Conservation (phyloP, 2,888 invertebrate species). For the Ditula angustiorana region DNA sequence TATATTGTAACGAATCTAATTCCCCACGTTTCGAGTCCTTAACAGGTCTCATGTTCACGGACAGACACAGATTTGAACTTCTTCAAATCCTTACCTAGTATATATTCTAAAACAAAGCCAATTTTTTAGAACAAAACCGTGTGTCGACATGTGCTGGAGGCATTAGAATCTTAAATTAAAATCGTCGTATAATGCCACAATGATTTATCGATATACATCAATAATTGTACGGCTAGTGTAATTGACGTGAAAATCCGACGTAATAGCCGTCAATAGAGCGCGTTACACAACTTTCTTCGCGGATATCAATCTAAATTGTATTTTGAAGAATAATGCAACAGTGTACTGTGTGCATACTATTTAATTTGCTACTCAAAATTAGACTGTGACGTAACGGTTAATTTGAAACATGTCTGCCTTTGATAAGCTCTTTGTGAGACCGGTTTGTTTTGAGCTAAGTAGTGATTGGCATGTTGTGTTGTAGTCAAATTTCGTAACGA, state of each 20-base stretch:
- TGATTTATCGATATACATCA: constrained; percentile 44
- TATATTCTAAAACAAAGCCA: neutral
- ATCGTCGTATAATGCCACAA: constrained; percentile 36
- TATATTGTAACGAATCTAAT: too few relatives aligned
- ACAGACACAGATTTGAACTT: neutral
- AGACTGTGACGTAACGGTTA: constrained; percentile 26
- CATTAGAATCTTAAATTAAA: constrained; percentile 34
- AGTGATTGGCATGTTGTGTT: constrained; percentile 10
- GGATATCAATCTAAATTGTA: constrained; percentile 41
- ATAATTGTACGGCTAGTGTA: constrained; percentile 43
- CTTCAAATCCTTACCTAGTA: neutral
- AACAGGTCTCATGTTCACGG: neutral
- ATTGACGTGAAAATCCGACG: constrained; percentile 44
- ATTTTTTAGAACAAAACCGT: constrained; percentile 7
- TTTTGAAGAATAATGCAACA: constrained; percentile 38
- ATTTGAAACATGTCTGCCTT: constrained; percentile 28
- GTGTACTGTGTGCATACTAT: constrained; percentile 30
- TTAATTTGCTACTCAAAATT: constrained; percentile 37
- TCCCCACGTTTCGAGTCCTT: too few relatives aligned
- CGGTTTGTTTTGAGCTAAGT: constrained; percentile 17
- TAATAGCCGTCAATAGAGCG: constrained; percentile 43
- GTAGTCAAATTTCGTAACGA: neutral
- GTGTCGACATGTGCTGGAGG: constrained; percentile 17
- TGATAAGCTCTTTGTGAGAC: constrained; percentile 32
- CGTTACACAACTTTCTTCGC: constrained; percentile 40